These are phyloP conservation scores for Hydrophis major DNA, from an alignment of 2,797 vertebrate species.

Conservation along the genomic window DNA sequence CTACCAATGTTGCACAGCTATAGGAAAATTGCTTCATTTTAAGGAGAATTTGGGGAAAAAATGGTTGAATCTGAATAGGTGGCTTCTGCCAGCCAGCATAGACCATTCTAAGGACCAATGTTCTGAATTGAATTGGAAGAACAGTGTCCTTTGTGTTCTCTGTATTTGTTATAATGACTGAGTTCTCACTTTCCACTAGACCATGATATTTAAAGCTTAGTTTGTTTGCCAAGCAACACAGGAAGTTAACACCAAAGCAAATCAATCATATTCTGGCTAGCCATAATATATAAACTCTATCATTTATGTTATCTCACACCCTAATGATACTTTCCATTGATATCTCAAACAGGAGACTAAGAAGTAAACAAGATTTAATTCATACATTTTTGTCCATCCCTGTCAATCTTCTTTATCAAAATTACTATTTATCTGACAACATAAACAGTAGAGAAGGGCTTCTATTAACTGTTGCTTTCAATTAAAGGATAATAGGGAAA, in stretches of 20 bases:
- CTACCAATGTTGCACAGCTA: neutral
- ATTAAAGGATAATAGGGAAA: neutral
- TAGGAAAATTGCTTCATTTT: neutral
- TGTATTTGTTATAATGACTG: neutral
- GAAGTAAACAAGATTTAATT: neutral
- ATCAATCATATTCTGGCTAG: neutral
- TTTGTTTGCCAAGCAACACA: neutral
- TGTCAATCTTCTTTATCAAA: neutral
- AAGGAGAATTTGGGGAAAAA: neutral
- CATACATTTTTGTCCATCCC: neutral
- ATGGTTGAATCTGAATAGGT: neutral
- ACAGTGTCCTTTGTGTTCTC: neutral
- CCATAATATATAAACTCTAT: neutral
- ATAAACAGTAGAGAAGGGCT: neutral
- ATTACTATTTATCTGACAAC: neutral
- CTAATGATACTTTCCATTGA: neutral
- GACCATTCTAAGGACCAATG: neutral
- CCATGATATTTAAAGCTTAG: neutral
- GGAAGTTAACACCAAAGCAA: neutral
- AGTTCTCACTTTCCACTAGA: neutral
- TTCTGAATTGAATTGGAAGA: neutral
- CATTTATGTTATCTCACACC: neutral
- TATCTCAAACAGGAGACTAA: neutral
- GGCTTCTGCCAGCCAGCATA: neutral
- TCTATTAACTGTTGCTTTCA: neutral